These are phyloP conservation scores for Andrena praecox DNA, from an alignment of 2,888 invertebrate genomes.

Conservation along the genomic window DNA sequence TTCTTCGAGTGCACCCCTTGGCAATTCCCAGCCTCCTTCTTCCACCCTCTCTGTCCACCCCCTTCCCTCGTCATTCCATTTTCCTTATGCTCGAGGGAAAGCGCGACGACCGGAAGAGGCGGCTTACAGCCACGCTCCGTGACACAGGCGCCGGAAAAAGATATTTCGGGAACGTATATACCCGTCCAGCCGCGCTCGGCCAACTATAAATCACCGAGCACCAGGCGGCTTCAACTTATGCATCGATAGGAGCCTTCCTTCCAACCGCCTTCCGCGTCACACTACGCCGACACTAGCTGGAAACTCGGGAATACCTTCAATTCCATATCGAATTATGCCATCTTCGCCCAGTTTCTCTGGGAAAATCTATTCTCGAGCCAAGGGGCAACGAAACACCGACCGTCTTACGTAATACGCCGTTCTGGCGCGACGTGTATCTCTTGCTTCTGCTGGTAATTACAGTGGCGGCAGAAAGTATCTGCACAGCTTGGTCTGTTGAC, in stretches of 20 bases:
- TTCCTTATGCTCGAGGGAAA: conserved; percentile 49
- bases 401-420: neutral
- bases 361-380: conserved; percentile 42
- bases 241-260: conserved; percentile 62
- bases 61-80: neutral
- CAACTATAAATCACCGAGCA: conserved; percentile 68
- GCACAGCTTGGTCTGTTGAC: too few relatives aligned
- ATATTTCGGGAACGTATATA: conserved; percentile 56
- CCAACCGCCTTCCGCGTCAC: conserved; percentile 43
- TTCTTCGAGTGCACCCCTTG: conserved; percentile 6
- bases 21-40: conserved; percentile 3
- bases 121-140: conserved; percentile 32
- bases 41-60: neutral
- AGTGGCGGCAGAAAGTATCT: neutral
- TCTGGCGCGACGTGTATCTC: neutral
- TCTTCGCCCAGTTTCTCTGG: conserved; percentile 51
- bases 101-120: conserved; percentile 66
- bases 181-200: conserved; percentile 40
- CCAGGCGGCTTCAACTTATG: conserved; percentile 56
- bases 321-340: conserved; percentile 68
- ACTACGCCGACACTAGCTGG: conserved; percentile 40
- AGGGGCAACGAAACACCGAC: conserved; percentile 12
- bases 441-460: neutral
- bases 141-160: conserved; percentile 30
- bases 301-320: conserved; percentile 62